Base-by-base conservation (phyloP, 2,797 vertebrate species). In the Perdix hodgsoniae region DNA sequence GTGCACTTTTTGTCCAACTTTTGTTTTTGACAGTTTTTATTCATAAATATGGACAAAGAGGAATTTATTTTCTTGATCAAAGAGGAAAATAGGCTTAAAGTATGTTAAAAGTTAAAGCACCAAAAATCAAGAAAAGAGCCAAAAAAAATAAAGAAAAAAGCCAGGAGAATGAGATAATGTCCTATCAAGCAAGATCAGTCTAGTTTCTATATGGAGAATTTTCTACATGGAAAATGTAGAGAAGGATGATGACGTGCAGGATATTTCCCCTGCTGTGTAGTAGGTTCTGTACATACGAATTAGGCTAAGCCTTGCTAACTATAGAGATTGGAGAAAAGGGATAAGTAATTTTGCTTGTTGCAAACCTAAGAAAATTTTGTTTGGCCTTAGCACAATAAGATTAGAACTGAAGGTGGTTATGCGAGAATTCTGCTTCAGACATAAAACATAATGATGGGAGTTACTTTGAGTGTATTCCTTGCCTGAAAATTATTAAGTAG, bases 21-120 rank as follows among this genome's bases (percentile, higher is more conserved):
- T 77, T 86, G 11, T 42, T 40, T 7, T 44, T 69, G 45, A 31
- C 6, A 14, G 8, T 33, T 54, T 91, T 47, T 21, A 35, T 18
- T 4, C 14, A 72, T n/a, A 72, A 86, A 56, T 12, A 21, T 21
- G 2, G 6, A 4, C 29, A 42, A 66, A 87, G 52, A 2, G 12
- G 63, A 66, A 45, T 24, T 45, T 13, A 24, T 27, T 13, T 3
- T 23, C 50, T 82, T 71, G 29, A 31, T 6, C 27, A 35, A 76
- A 11, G 14, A 57, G 11, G 6, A 45, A 78, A 74, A 50, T 50
- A 27, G 26, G 26, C 26, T 50, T 50, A 27, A 50, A 50, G 10
- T 26, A 10, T 45, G 4, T 65, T n/a, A 69, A 44, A 4, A 15
- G 2, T 50, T 45, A 22, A 8, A 66, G 42, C 0, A 0, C 11